Evolutionary conservation across 2,888 invertebrate genomes (phyloP).

Genomic region (Alloscopus bannaensis): DNA sequence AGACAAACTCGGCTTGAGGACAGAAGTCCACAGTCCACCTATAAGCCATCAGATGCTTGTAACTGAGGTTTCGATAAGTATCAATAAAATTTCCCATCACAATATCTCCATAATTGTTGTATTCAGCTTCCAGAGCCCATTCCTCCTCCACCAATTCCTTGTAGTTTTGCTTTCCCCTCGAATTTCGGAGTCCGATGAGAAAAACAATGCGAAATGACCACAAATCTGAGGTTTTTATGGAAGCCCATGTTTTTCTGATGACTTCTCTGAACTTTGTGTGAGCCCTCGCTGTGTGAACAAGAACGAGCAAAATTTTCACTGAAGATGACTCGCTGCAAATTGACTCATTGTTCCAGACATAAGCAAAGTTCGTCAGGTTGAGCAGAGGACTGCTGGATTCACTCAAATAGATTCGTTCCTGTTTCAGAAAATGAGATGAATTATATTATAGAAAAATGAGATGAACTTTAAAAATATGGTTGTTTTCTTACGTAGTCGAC

Average conservation of each 20-base stretch:
- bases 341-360: not conserved
- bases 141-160: constrained; percentile 2
- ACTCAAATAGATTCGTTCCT: too few species aligned
- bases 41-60: constrained; percentile 73
- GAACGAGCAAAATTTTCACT: not conserved
- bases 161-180: not conserved
- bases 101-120: constrained; percentile 66
- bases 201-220: constrained; percentile 11
- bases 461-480: too few species aligned
- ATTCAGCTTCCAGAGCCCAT: constrained; percentile 68
- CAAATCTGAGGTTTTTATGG: not conserved
- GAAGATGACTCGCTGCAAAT: not conserved
- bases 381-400: not conserved
- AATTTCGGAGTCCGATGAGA: not conserved
- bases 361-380: constrained; percentile 9
- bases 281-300: not conserved
- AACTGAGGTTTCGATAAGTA: constrained; percentile 69
- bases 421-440: too few species aligned
- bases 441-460: too few species aligned
- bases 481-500: too few species aligned
- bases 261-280: not conserved
- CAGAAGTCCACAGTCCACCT: constrained; percentile 73
- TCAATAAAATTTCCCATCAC: constrained; percentile 72
- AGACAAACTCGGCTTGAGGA: constrained; percentile 68
- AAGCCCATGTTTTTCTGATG: constrained; percentile 12